Conservation (phyloP, 1,140 invertebrate genomes). For the Brachionus angularis region DNA sequence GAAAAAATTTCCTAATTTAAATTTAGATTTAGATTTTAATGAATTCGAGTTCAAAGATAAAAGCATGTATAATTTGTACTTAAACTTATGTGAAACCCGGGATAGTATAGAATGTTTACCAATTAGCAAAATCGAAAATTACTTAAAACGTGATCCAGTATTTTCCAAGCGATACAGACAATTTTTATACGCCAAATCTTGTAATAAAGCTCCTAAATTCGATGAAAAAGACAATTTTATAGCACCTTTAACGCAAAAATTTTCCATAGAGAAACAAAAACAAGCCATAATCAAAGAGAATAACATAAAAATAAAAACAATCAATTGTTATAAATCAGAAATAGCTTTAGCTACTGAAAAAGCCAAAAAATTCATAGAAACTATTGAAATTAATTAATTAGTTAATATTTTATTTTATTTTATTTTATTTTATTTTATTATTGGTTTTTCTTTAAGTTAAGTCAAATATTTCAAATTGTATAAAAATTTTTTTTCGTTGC, state of each 20-base stretch:
- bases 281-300: slow-evolving; percentile 1
- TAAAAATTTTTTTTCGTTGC: too few species aligned
- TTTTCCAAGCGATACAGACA: slow-evolving; percentile 26
- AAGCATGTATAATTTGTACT: not conserved
- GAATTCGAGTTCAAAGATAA: slow-evolving; percentile 30
- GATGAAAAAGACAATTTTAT: slow-evolving; percentile 8
- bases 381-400: slow-evolving; percentile 27
- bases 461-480: too few species aligned
- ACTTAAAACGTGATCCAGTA: slow-evolving; percentile 5
- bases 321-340: not conserved
- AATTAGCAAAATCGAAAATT: not conserved
- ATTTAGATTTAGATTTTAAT: not conserved
- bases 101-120: slow-evolving; percentile 13
- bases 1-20: not conserved
- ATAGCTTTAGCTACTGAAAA: not conserved
- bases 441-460: too few species aligned
- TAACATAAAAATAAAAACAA: not conserved
- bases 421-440: too few species aligned
- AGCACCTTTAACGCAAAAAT: not conserved
- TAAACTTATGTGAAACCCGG: slow-evolving; percentile 9
- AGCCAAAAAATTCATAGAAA: slow-evolving; percentile 5
- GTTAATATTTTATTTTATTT: too few species aligned
- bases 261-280: slow-evolving; percentile 5
- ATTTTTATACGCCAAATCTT: slow-evolving; percentile 3
- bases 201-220: slow-evolving; percentile 32